Percentiles rank a stretch among this genome's conserved stretches.
Evolutionary conservation across 1,140 invertebrate species (phyloP).

Genomic region (Hetaerina americana): DNA sequence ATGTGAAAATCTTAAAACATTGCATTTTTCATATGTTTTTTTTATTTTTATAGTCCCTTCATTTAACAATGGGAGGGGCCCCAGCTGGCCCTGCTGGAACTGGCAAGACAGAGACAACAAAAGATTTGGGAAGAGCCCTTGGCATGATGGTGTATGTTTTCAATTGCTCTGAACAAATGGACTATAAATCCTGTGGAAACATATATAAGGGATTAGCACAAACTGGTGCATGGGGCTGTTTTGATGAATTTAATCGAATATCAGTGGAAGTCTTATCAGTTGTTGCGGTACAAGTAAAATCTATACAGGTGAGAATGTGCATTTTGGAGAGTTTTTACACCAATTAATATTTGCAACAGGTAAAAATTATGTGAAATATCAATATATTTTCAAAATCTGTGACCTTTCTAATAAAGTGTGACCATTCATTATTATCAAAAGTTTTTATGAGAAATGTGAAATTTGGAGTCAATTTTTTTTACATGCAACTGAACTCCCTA

Average conservation of each 20-base stretch:
- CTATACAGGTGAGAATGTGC: slow-evolving; percentile 2
- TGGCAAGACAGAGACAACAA: slow-evolving; percentile 88
- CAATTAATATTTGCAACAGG: neutral
- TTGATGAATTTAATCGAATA: slow-evolving; percentile 91
- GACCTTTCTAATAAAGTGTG: too few species aligned
- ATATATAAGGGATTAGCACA: slow-evolving; percentile 83
- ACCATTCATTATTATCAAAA: too few species aligned
- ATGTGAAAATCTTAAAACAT: too few species aligned
- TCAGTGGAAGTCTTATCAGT: slow-evolving; percentile 87
- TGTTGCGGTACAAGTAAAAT: slow-evolving; percentile 61
- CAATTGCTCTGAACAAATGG: slow-evolving; percentile 94
- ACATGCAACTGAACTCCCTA: too few species aligned
- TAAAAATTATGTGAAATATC: neutral
- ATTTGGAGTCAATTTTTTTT: too few species aligned
- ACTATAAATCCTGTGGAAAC: slow-evolving; percentile 83
- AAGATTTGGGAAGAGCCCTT: slow-evolving; percentile 78
- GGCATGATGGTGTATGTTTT: slow-evolving; percentile 93
- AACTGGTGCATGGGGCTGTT: slow-evolving; percentile 91
- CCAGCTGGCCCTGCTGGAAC: slow-evolving; percentile 67
- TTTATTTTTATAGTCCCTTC: slow-evolving; percentile 48
- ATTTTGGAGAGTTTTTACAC: neutral
- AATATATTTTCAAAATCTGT: neutral
- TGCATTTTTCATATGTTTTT: neutral
- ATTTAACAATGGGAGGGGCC: slow-evolving; percentile 83
- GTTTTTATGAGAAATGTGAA: too few species aligned